Evolutionary conservation across 2,113 vertebrate genomes (phyloP), one percentile per base, ranked within the genome.

Genomic region (Alligator sinensis): DNA sequence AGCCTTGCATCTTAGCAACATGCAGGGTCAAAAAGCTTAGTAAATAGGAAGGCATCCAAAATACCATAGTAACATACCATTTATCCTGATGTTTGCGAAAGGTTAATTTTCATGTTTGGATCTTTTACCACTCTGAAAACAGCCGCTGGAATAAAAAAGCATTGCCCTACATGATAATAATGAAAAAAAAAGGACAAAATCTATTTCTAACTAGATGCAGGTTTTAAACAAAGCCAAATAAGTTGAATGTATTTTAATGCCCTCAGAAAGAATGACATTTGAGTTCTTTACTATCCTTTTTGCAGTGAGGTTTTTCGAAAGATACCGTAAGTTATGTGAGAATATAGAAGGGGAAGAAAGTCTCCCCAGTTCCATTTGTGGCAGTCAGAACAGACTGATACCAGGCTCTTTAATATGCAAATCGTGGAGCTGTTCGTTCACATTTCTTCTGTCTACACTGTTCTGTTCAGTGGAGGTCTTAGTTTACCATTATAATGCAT

Each of bases 1-100:
- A 85, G 93, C 68, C 77, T 80, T 63, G 92, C 94, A 85, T 95
- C 97, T 96, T 96, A 96, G 97, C 97, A 97, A 93, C 95, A 21
- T 55, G 92, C 77, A 9, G 72, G 80, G 70, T 86, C 74, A 87
- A 84, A 94, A 82, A 38, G 80, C 94, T 95, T 17, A 54, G 87
- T 75, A 91, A 95, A 95, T 95, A 94, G 93, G 91, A 55, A 91
- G 89, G 96, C 76, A 57, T 95, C 89, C 92, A 91, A 92, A 96
- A 94, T 81, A 93, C 95, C 92, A 94, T 90, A 95, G 94, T 89
- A 96, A 96, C 96, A 82, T 77, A 80, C 62, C 84, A 70, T 89
- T 92, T 90, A 91, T 93, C 91, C 91, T 10, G 27, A 82, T 87
- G 90, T 77, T 66, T 87, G 64, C 87, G 95, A 82, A 88, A 94